Evolutionary conservation across 2,113 vertebrate species (phyloP), one percentile per base, ranked within the genome.

Genomic region (Thymallus thymallus): DNA sequence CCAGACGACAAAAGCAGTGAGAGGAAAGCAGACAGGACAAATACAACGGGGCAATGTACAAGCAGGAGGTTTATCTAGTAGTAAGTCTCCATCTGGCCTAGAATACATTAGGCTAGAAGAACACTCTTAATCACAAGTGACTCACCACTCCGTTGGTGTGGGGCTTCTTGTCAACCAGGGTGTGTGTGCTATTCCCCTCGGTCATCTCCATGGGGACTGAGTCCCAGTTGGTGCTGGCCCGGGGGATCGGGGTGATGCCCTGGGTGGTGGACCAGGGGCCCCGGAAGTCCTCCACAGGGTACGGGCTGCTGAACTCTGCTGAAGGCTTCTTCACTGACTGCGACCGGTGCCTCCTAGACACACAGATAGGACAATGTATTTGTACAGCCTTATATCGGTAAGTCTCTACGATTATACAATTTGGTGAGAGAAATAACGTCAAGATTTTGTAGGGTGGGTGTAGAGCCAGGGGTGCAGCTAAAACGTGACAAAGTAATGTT

Each of bases 71-170:
- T 22, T 60, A 22, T 13, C 12, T 60, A 10, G 61, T 1, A 13
- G 22, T 63, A 5, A 26, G 64, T 66, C 20, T 26, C 30, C 22
- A 23, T 20, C 9, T 20, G 46, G 48, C 30, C 26, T 22, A 51
- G 68, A 30, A 16, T 51, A 16, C 3, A 51, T 5, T 51, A 7
- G 24, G 68, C 46, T 51, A 75, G 26, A 78, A 20, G 29, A 29
- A 74, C 23, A 71, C 22, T 56, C 29, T 70, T n/a, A 0, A 48
- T 51, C 48, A 24, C n/a, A 35, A 2, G 14, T 22, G n/a, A 88
- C 90, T 90, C 82, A 94, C 93, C 84, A 71, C 3, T 69, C 92
- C 91, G 0, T 94, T 94, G 75, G 26, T 83, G 14, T 87, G 73
- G 26, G 3, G 63, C 45, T 80, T 85, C 65, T 74, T 83, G 70